phyloP scores from a whole-genome alignment of 1,140 invertebrate genomes.

The Saccostrea echinata region DNA sequence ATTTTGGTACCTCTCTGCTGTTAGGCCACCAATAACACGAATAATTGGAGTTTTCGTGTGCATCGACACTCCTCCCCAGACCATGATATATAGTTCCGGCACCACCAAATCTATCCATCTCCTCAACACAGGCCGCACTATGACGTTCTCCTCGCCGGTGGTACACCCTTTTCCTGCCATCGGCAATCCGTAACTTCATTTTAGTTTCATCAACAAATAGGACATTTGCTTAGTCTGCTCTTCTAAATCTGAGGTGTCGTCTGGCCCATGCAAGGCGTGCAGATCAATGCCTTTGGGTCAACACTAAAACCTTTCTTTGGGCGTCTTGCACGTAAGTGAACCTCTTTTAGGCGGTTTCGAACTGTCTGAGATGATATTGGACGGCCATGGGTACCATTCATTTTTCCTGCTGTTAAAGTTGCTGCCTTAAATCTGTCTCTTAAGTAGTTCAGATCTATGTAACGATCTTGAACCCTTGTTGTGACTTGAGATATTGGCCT shows the following conservation, averaged over 20 bases:
- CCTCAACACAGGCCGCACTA: neutral
- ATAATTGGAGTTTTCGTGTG: too few species aligned
- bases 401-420: too few species aligned
- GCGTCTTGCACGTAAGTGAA: neutral
- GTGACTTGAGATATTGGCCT: neutral
- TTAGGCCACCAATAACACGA: neutral
- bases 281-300: conserved; percentile 34
- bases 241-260: conserved; percentile 43
- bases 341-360: too few species aligned
- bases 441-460: neutral
- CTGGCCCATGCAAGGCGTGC: conserved; percentile 48
- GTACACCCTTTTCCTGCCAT: conserved; percentile 39
- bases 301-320: neutral
- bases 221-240: conserved; percentile 53
- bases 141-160: conserved; percentile 1
- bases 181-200: conserved; percentile 26
- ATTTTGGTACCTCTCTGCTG: neutral
- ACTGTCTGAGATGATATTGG: too few species aligned
- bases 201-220: too few species aligned
- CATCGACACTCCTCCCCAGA: neutral
- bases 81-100: neutral
- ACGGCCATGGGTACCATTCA: too few species aligned
- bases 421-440: too few species aligned
- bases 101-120: too few species aligned
- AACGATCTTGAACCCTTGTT: neutral